Percentiles rank a stretch among this genome's conserved stretches.
Evolutionary conservation across 2,113 vertebrate genomes (phyloP).

Genomic region (Melanerpes formicivorus): DNA sequence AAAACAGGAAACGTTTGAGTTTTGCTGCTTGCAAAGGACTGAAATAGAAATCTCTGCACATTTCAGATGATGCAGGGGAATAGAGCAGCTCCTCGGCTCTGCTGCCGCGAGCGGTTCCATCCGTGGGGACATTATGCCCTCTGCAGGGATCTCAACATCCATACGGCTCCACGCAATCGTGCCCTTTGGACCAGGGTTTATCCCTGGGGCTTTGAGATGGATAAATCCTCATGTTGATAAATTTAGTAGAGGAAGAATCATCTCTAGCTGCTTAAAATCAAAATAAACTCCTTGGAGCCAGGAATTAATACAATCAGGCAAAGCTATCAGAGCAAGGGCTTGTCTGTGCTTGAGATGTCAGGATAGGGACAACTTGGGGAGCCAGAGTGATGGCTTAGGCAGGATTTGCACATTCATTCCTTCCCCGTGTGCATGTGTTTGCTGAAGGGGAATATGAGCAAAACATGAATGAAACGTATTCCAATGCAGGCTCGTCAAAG

Average conservation of each 20-base stretch:
- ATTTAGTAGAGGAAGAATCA: neutral
- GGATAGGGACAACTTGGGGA: neutral
- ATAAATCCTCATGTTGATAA: fast-evolving
- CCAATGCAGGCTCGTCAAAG: neutral
- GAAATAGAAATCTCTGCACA: conserved; percentile 75
- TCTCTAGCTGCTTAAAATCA: neutral
- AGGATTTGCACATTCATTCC: neutral
- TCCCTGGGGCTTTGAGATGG: neutral
- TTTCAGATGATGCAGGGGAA: conserved; percentile 62
- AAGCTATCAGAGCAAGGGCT: neutral
- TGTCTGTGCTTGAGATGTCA: neutral
- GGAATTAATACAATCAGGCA: fast-evolving
- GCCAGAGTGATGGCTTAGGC: neutral
- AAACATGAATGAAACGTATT: neutral
- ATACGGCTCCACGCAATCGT: neutral
- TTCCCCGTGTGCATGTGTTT: neutral
- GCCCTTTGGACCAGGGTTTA: neutral
- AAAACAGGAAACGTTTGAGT: conserved; percentile 75
- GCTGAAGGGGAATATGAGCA: neutral
- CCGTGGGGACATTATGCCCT: conserved; percentile 60
- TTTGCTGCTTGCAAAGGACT: conserved; percentile 71
- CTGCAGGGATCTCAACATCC: conserved; percentile 63
- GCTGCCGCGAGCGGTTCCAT: neutral
- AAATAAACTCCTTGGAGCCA: neutral
- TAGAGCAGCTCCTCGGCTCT: neutral